These are phyloP conservation scores for Dermochelys coriacea DNA, from an alignment of 2,797 vertebrate species.

Conservation along the genomic window DNA sequence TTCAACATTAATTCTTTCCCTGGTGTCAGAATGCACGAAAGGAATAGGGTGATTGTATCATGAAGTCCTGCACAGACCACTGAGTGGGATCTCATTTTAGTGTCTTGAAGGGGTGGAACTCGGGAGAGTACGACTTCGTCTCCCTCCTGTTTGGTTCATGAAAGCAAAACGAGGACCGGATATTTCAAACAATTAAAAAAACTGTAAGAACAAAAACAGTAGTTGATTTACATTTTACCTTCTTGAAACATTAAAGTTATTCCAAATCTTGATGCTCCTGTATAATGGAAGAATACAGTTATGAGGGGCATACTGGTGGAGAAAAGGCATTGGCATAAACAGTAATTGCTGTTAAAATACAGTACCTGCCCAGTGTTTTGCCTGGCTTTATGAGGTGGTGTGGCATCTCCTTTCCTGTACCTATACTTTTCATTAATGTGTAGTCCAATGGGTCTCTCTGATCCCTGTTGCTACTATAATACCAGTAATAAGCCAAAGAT, in stretches of 20 bases:
- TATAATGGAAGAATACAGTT: not conserved
- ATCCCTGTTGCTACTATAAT: not conserved
- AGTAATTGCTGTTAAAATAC: fast-evolving
- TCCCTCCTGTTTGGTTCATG: not conserved
- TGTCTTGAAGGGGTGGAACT: not conserved
- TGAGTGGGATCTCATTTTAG: not conserved
- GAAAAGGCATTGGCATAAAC: not conserved
- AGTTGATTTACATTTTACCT: not conserved
- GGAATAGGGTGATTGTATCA: not conserved
- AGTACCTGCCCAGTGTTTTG: fast-evolving
- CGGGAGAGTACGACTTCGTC: not conserved
- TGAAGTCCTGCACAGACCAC: fast-evolving
- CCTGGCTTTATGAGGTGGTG: not conserved
- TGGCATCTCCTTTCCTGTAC: fast-evolving
- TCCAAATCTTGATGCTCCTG: not conserved
- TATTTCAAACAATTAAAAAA: not conserved
- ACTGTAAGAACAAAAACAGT: not conserved
- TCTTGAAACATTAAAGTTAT: not conserved
- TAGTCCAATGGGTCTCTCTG: not conserved
- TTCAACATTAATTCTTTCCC: not conserved
- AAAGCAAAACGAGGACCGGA: not conserved
- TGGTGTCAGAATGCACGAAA: not conserved
- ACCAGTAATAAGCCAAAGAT: not conserved
- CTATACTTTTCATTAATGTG: not conserved
- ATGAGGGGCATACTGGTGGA: not conserved